Evolutionary conservation across 2,888 invertebrate species (phyloP), one percentile per base, ranked within the genome.

Genomic region (Drosophila hamatofila): DNA sequence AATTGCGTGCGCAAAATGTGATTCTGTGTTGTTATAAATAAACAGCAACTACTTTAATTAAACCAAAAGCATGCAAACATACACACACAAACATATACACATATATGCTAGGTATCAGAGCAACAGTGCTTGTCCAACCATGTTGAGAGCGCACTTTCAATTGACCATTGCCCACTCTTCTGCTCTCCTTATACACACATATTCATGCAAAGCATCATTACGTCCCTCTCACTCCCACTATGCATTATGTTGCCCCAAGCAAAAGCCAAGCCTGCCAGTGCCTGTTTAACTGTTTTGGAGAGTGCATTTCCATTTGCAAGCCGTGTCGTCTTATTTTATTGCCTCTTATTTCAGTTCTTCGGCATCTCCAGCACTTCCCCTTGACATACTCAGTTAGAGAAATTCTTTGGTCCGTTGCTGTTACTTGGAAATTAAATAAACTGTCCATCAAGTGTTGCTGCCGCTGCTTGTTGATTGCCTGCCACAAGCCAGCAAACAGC

Each of bases 371-470:
- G 48, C 41, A 1, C 25, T 1, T 52, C 54, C 27, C 46, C 21
- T 44, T 37, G 16, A 11, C 12, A 37, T 27, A 42, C 9, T 42
- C 12, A 25, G 37, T 56, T 61, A 30, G 54, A 63, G 52, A 70
- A 68, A 66, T 65, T 64, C 72, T 80, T 52, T 57, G 42, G 23
- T 37, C 23, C 14, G 46, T 58, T 48, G 58, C 27, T 37, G 14
- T 64, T 80, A 54, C 62, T 82, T 51, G 65, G 49, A 75, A 84
- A 79, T 89, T 75, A 84, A 89, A 87, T 73, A 81, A 81, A 87
- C 76, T 70, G 82, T 67, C 78, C 69, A 74, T 86, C 78, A 83
- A 81, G 60, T 74, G 46, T 25, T 49, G 62, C 18, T 61, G 74
- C 18, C 58, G 74, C 52, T 37, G 52, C n/a, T 37, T 37, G 23